A percentile compares a stretch with the other conserved stretches of the same genome.
phyloP scores from a whole-genome alignment of 2,113 vertebrate species.

The Fregetta grallaria region DNA sequence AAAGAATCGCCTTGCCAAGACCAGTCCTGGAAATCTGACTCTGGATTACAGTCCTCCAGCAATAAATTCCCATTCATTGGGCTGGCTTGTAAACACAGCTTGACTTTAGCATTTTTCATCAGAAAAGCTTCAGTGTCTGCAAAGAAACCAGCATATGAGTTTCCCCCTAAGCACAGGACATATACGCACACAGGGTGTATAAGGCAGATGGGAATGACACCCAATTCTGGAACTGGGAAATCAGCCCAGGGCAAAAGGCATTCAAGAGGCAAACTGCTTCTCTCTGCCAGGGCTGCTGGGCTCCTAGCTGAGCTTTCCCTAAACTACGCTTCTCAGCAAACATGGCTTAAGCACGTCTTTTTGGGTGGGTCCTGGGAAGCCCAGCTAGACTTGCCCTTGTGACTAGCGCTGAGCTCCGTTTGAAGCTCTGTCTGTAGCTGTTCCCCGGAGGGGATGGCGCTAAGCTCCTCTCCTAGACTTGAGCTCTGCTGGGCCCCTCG shows the following conservation, averaged over 20 bases:
- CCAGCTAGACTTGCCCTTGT: background rate
- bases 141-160: background rate
- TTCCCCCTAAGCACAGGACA: background rate
- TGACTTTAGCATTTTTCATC: background rate
- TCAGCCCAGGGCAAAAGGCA: background rate
- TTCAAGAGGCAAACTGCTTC: background rate
- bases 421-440: background rate
- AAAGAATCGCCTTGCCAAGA: background rate
- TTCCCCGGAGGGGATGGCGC: background rate
- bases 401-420: background rate
- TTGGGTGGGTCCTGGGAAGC: background rate
- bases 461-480: background rate
- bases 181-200: rapidly evolving
- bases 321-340: background rate
- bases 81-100: conserved; percentile 26
- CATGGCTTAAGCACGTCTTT: background rate
- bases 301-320: background rate
- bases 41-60: background rate
- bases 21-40: background rate
- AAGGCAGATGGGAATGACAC: background rate
- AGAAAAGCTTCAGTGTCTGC: background rate
- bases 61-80: background rate
- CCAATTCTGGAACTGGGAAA: background rate
- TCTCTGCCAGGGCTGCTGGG: background rate
- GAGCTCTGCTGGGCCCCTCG: background rate